A percentile compares a stretch with the other conserved stretches of the same genome.
Evolutionary conservation across 2,797 vertebrate genomes (phyloP).

Genomic region (Rhadinocentrus ornatus): DNA sequence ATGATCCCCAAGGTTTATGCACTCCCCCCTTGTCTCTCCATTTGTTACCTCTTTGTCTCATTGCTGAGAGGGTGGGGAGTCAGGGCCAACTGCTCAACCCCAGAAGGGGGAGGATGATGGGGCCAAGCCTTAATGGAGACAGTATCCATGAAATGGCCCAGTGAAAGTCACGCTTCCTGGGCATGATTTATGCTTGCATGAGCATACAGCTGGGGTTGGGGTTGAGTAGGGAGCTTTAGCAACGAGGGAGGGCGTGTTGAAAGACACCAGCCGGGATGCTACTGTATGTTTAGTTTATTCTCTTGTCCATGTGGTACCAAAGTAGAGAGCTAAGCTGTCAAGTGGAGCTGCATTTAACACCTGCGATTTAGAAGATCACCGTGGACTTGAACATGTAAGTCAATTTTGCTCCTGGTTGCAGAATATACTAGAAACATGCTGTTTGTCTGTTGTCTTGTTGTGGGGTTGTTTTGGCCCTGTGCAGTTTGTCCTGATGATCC

Average conservation of each 20-base stretch:
- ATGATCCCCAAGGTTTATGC: conserved; percentile 66
- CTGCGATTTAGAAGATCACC: conserved; percentile 38
- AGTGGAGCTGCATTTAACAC: conserved; percentile 42
- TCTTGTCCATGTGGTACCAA: conserved; percentile 65
- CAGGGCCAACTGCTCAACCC: conserved; percentile 67
- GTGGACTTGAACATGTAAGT: conserved; percentile 65
- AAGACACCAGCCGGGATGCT: conserved; percentile 60
- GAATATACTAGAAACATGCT: conserved; percentile 5
- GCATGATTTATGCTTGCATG: conserved; percentile 74
- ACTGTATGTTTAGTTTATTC: conserved; percentile 74
- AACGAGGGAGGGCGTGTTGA: conserved; percentile 53
- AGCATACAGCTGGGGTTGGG: conserved; percentile 64
- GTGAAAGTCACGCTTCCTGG: conserved; percentile 77
- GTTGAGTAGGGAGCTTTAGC: conserved; percentile 55
- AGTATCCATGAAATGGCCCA: conserved; percentile 74
- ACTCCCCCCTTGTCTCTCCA: conserved; percentile 64
- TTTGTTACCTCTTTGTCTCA: conserved; percentile 80
- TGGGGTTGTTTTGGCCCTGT: conserved; percentile 15
- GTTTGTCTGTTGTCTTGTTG: background rate
- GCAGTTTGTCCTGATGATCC: conserved; percentile 1
- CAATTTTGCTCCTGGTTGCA: conserved; percentile 25
- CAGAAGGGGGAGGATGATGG: conserved; percentile 28
- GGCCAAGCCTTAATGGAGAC: conserved; percentile 69
- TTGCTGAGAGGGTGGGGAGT: conserved; percentile 64
- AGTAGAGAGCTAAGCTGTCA: conserved; percentile 49